phyloP scores from a whole-genome alignment of 2,888 invertebrate species.

The Drosophila falleni region DNA sequence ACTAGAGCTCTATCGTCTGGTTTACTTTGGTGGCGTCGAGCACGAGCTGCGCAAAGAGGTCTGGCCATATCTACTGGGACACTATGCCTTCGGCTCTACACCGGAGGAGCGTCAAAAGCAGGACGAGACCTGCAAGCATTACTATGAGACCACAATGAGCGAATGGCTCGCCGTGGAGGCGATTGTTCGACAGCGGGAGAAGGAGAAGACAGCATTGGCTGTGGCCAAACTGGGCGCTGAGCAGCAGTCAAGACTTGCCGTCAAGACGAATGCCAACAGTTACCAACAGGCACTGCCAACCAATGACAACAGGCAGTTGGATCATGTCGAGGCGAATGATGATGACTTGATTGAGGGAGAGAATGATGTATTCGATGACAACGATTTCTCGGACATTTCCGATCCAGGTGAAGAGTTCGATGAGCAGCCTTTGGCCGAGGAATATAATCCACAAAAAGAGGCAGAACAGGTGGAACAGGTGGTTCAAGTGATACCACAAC shows the following conservation, averaged over 20 bases:
- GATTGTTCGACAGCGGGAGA: slow-evolving; percentile 93
- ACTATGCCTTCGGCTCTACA: slow-evolving; percentile 92
- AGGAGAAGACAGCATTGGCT: slow-evolving; percentile 93
- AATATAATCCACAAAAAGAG: slow-evolving; percentile 22
- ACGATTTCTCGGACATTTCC: slow-evolving; percentile 87
- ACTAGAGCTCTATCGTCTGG: slow-evolving; percentile 92
- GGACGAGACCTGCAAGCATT: slow-evolving; percentile 89
- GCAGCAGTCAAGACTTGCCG: slow-evolving; percentile 85
- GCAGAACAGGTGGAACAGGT: slow-evolving; percentile 12
- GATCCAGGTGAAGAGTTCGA: slow-evolving; percentile 85
- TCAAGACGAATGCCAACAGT: slow-evolving; percentile 83
- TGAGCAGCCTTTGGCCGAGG: slow-evolving; percentile 24
- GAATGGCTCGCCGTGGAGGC: slow-evolving; percentile 98
- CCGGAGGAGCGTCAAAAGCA: slow-evolving; percentile 88
- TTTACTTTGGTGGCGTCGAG: slow-evolving; percentile 95
- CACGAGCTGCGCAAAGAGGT: slow-evolving; percentile 91
- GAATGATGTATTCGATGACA: slow-evolving; percentile 86
- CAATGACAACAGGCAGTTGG: slow-evolving; percentile 24
- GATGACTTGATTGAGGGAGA: slow-evolving; percentile 86
- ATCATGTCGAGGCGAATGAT: neutral
- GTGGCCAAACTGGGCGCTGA: slow-evolving; percentile 88
- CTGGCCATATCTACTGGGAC: slow-evolving; percentile 95
- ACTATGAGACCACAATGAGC: slow-evolving; percentile 96
- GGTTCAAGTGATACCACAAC: slow-evolving; percentile 51
- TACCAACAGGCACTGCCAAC: slow-evolving; percentile 26